A percentile compares a stretch with the other conserved stretches of the same genome.
Conservation (phyloP, 2,888 invertebrate genomes). For the Isoperla grammatica region DNA sequence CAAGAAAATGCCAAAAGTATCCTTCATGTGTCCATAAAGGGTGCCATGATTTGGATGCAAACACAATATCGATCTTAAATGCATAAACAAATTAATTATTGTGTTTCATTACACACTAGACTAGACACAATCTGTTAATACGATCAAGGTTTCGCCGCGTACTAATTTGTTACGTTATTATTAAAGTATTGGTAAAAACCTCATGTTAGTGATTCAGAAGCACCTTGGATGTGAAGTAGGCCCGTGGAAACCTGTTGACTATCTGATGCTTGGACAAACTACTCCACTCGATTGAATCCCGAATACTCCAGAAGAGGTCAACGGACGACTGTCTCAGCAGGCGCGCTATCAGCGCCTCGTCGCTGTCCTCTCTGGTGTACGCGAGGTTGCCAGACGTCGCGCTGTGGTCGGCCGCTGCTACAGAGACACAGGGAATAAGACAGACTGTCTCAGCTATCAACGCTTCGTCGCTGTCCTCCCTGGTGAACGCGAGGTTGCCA, state of each 20-base stretch:
- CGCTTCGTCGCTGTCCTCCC: constrained; percentile 51
- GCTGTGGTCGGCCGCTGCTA: no score
- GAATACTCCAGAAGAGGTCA: constrained; percentile 86
- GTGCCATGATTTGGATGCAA: no score
- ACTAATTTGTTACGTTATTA: no score
- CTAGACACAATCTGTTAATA: no score
- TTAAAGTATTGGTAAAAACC: neutral
- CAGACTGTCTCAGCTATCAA: constrained; percentile 68
- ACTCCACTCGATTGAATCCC: constrained; percentile 73
- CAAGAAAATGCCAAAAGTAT: no score
- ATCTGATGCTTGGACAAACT: constrained; percentile 59
- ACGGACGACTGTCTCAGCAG: constrained; percentile 74
- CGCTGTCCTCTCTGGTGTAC: constrained; percentile 41
- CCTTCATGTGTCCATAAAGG: no score
- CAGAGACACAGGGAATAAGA: no score
- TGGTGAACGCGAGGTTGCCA: neutral
- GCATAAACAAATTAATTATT: no score
- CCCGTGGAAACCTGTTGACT: constrained; percentile 76
- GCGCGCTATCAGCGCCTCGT: constrained; percentile 64
- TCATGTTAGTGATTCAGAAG: neutral
- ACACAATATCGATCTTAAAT: no score
- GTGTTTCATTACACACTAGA: no score
- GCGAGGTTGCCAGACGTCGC: no score
- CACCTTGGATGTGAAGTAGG: constrained; percentile 89
- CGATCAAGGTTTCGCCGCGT: no score